A percentile compares a stretch with the other conserved stretches of the same genome.
These are phyloP conservation scores for Melinopterus prodromus DNA, from an alignment of 2,888 invertebrate genomes.

Conservation along the genomic window DNA sequence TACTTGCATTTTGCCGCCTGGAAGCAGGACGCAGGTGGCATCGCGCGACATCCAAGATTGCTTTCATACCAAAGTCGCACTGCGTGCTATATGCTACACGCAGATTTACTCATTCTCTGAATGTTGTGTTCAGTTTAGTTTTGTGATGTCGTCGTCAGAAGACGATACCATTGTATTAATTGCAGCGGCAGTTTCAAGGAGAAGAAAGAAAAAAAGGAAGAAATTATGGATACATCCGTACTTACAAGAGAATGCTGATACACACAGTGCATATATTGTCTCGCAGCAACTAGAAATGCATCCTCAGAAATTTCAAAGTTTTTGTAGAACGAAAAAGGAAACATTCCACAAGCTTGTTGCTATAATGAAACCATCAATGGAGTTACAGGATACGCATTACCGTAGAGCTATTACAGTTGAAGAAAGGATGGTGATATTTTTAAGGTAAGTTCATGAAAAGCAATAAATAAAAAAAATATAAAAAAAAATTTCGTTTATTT, in stretches of 20 bases:
- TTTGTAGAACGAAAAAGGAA: slow-evolving; percentile 15
- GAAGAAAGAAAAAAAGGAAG: slow-evolving; percentile 25
- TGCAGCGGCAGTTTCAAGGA: slow-evolving; percentile 22
- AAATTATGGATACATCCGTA: slow-evolving; percentile 24
- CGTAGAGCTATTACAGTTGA: slow-evolving; percentile 19
- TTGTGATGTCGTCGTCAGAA: slow-evolving; percentile 28
- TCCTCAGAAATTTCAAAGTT: slow-evolving; percentile 18
- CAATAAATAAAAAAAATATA: slow-evolving; percentile 17
- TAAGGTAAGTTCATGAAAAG: slow-evolving; percentile 16
- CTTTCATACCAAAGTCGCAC: slow-evolving; percentile 19
- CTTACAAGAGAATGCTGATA: slow-evolving; percentile 22
- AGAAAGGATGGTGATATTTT: slow-evolving; percentile 19
- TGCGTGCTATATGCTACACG: slow-evolving; percentile 4
- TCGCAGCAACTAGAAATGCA: slow-evolving; percentile 25
- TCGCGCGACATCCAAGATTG: slow-evolving; percentile 12
- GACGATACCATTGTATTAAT: slow-evolving; percentile 26
- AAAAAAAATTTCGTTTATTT: slow-evolving; percentile 21
- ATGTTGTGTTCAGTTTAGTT: slow-evolving; percentile 15
- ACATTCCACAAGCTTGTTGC: slow-evolving; percentile 12
- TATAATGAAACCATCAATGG: slow-evolving; percentile 16
- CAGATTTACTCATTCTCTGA: slow-evolving; percentile 22
- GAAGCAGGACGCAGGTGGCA: slow-evolving; percentile 25
- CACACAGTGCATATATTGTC: slow-evolving; percentile 19
- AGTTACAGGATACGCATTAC: slow-evolving; percentile 20
- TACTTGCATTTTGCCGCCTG: slow-evolving; percentile 21